A percentile compares a stretch with the other conserved stretches of the same genome.
Conservation (phyloP, 2,113 vertebrate genomes). For the Semnornis frantzii region DNA sequence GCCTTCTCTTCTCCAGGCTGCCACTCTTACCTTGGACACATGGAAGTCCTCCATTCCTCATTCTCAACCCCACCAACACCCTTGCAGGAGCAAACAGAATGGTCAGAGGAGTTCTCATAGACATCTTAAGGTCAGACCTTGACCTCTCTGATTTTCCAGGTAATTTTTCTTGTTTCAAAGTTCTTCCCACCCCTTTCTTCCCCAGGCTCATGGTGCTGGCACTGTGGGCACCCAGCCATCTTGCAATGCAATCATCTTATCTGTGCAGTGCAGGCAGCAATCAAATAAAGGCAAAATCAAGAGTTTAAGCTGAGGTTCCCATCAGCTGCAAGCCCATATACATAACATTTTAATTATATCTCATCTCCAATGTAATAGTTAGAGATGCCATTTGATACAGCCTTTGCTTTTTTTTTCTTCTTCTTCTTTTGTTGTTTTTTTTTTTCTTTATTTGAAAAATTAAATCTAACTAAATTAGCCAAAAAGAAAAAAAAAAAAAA, state of each 20-base stretch:
- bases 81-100: rapidly evolving
- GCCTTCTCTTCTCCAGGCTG: too few relatives aligned
- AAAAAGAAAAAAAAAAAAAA: constrained; percentile 28
- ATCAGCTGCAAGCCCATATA: constrained; percentile 58
- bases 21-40: rapidly evolving
- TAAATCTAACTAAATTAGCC: constrained; percentile 66
- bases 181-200: not conserved
- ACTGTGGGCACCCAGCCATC: not conserved
- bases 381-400: constrained; percentile 66
- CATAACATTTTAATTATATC: constrained; percentile 72
- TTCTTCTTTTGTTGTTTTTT: not conserved
- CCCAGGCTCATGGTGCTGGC: not conserved
- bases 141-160: not conserved
- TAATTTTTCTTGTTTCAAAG: not conserved
- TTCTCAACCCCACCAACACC: not conserved
- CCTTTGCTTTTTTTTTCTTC: not conserved
- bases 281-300: constrained; percentile 52
- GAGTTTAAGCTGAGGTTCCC: constrained; percentile 51
- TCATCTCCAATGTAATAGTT: constrained; percentile 64
- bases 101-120: not conserved
- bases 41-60: not conserved
- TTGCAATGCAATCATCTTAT: constrained; percentile 40
- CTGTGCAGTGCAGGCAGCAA: constrained; percentile 36
- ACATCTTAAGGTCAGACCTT: not conserved
- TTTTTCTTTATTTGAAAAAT: constrained; percentile 58